phyloP scores from a whole-genome alignment of 2,797 vertebrate genomes.

The Rhadinocentrus ornatus region DNA sequence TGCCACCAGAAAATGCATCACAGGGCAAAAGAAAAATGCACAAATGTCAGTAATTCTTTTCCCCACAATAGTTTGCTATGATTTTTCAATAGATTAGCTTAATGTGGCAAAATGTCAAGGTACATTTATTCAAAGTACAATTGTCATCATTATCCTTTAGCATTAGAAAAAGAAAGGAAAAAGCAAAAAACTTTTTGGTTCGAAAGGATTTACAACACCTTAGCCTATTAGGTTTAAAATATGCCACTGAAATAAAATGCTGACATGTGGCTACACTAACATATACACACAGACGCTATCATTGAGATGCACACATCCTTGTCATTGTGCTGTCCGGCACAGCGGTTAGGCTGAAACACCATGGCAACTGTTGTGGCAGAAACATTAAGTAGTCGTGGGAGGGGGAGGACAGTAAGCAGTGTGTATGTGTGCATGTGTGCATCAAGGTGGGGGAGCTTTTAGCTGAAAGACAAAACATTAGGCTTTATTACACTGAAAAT shows the following conservation, averaged over 20 bases:
- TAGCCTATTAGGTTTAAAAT: neutral
- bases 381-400: constrained; percentile 65
- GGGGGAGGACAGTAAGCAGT: constrained; percentile 33
- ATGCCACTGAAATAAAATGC: neutral
- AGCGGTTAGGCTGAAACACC: constrained; percentile 57
- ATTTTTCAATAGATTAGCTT: constrained; percentile 24
- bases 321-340: constrained; percentile 55
- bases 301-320: constrained; percentile 50
- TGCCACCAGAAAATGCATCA: constrained; percentile 27
- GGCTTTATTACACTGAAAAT: constrained; percentile 29
- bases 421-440: constrained; percentile 12
- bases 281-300: constrained; percentile 17
- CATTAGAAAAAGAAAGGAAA: neutral
- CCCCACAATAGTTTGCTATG: constrained; percentile 9
- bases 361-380: constrained; percentile 76
- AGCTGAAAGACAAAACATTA: constrained; percentile 34
- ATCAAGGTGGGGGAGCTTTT: constrained; percentile 28
- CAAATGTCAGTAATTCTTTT: constrained; percentile 26
- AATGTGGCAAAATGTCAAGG: neutral
- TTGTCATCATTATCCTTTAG: neutral
- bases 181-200: neutral
- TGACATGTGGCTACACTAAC: constrained; percentile 16
- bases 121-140: neutral
- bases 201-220: neutral
- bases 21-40: constrained; percentile 25